Evolutionary conservation across 2,113 vertebrate genomes (phyloP), one percentile per base, ranked within the genome.

Genomic region (Thalassoma bifasciatum): DNA sequence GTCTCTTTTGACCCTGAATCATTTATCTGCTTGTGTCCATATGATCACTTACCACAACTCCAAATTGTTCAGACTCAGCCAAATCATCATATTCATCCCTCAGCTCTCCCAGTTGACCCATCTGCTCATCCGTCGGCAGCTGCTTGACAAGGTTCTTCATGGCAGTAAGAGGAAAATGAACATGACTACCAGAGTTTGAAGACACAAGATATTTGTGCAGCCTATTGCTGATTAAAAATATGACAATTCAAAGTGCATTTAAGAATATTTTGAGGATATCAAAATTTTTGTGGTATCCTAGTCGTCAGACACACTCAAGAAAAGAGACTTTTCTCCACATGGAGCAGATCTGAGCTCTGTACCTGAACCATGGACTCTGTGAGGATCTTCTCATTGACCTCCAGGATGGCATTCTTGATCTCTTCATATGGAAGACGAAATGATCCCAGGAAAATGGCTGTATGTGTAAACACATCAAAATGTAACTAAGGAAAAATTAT

Each of bases 371-470:
- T 81, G 38, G 95, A 94, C 83, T 96, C 92, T 0, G 92, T 95
- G 23, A 97, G 87, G 61, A 95, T 86, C 54, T 94, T 88, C 84
- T 97, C 92, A 16, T 96, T 94, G 57, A 96, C 94, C 84, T 96
- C 91, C 71, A 98, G 80, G 79, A 97, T 88, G 16, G 91, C 92
- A 26, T 83, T 94, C 83, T 94, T 96, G 51, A 97, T 96, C 59
- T 96, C 93, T 58, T 96, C 93, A 38, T 97, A 97, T 2, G 95
- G 94, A 82, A 97, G 75, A 17, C 91, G 91, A 90, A 96, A 94
- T 0, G 96, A 96, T 34, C 95, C 94, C 90, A 97, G 75, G 75
- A 97, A 97, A 85, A 96, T 95, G 9, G 93, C 96, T 97, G 83
- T 14, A 70, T 26, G 17, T 61, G 46, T 8, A 81, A 47, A 82